A percentile compares a stretch with the other conserved stretches of the same genome.
These are phyloP conservation scores for Dascyllus trimaculatus DNA, from an alignment of 2,113 vertebrate genomes.

Conservation along the genomic window DNA sequence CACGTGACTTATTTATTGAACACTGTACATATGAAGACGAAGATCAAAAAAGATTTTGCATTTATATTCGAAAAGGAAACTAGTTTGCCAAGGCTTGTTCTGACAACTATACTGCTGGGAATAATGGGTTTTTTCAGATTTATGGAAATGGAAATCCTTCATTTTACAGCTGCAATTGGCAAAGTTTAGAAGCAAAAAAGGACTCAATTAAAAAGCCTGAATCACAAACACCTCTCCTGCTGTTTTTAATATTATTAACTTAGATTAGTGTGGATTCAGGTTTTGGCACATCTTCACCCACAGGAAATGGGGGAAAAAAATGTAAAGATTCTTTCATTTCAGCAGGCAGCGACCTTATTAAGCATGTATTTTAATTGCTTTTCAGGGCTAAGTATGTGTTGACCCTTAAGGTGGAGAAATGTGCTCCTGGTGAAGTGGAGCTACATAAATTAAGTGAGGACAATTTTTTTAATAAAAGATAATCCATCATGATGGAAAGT, in stretches of 20 bases:
- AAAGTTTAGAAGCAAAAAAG: background rate
- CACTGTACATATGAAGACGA: constrained; percentile 8
- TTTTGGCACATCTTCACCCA: background rate
- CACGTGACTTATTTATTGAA: constrained; percentile 34
- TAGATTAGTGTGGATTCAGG: constrained; percentile 10
- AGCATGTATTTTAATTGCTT: background rate
- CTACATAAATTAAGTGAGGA: background rate
- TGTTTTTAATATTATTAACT: constrained; percentile 8
- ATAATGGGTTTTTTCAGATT: background rate
- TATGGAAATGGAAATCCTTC: background rate
- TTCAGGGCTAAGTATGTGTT: background rate
- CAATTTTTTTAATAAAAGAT: too few species aligned
- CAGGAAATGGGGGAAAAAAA: constrained; percentile 1
- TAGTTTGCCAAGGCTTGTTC: background rate
- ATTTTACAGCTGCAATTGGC: background rate
- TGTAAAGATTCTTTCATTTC: constrained; percentile 12
- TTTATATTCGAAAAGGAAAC: background rate
- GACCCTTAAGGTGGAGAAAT: background rate
- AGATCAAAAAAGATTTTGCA: background rate
- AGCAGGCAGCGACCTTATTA: background rate
- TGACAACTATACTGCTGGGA: background rate
- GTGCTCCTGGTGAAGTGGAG: background rate
- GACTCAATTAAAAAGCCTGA: constrained; percentile 3
- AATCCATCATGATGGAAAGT: too few species aligned
- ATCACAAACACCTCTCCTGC: background rate